Evolutionary conservation across 2,113 vertebrate genomes (phyloP).

Genomic region (Tonatia bakeri): DNA sequence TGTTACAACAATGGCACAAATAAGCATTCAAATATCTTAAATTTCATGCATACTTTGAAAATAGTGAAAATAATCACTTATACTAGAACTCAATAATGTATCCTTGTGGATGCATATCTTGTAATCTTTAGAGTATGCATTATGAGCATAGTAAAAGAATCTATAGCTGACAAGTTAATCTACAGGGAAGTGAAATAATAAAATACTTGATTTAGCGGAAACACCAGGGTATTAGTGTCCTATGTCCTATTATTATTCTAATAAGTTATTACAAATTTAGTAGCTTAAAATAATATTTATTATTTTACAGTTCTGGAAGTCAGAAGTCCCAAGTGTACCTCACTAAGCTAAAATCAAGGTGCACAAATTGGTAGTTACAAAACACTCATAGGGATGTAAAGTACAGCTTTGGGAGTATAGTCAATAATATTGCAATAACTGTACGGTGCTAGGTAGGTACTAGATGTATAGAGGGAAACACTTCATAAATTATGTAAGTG

Average conservation of each 20-base stretch:
- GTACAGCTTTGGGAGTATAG: neutral
- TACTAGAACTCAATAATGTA: neutral
- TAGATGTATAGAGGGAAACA: neutral
- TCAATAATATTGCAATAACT: no score
- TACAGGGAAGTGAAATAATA: neutral
- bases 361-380: neutral
- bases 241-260: neutral
- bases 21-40: neutral
- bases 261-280: neutral
- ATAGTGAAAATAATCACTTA: neutral
- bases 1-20: neutral
- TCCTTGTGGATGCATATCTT: neutral
- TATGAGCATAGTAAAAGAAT: neutral
- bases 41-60: neutral
- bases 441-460: neutral
- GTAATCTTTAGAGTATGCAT: neutral
- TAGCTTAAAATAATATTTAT: neutral
- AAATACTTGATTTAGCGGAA: neutral
- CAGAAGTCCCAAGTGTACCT: neutral
- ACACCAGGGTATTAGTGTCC: neutral
- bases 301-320: neutral
- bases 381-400: neutral
- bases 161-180: neutral
- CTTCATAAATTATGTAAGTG: neutral
- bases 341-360: neutral